Evolutionary conservation across 2,113 vertebrate genomes (phyloP).

Genomic region (Cyanoliseus patagonus): DNA sequence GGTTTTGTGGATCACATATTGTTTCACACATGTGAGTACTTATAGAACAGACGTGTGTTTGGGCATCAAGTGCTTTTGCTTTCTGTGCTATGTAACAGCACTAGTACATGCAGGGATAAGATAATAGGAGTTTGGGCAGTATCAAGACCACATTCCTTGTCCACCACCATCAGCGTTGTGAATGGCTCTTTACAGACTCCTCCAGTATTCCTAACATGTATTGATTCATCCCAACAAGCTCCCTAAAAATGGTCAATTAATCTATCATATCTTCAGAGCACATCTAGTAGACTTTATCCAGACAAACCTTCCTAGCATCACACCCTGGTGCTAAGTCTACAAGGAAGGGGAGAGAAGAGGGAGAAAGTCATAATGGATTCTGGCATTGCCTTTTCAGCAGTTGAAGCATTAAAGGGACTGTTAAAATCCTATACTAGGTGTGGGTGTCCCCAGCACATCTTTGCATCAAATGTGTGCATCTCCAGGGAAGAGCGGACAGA

Average conservation of each 20-base stretch:
- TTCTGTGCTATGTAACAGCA: neutral
- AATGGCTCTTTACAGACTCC: neutral
- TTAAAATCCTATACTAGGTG: neutral
- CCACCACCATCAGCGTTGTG: neutral
- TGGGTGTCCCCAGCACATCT: neutral
- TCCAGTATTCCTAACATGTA: neutral
- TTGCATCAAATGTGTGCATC: neutral
- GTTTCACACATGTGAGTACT: slow-evolving; percentile 32
- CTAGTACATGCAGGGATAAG: rapidly evolving
- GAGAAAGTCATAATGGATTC: neutral
- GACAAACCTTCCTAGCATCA: neutral
- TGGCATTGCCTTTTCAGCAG: neutral
- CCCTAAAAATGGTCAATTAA: neutral
- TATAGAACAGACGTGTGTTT: neutral
- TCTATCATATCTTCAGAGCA: neutral
- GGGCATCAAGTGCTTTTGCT: neutral
- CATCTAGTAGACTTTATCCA: neutral
- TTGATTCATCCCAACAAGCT: neutral
- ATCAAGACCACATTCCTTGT: rapidly evolving
- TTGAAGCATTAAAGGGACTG: neutral
- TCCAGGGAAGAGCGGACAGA: slow-evolving; percentile 23
- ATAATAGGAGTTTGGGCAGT: neutral
- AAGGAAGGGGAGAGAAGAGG: neutral
- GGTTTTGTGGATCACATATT: slow-evolving; percentile 38
- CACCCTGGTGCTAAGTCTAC: neutral